Conservation (phyloP, 2,888 invertebrate genomes). For the Harpagoxenus sublaevis region DNA sequence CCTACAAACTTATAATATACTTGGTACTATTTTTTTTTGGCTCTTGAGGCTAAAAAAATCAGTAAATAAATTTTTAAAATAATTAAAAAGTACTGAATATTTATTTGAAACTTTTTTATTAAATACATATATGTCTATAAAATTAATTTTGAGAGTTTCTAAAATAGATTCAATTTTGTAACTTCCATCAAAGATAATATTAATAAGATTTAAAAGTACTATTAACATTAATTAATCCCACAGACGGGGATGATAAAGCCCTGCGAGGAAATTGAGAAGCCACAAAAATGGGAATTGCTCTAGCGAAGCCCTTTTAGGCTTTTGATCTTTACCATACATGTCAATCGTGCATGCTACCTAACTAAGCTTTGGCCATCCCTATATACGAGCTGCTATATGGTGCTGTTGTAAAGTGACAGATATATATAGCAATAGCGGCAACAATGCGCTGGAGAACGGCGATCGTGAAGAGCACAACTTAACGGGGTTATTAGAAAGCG, state of each 20-base stretch:
- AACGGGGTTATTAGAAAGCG: conserved; percentile 48
- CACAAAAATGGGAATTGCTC: conserved; percentile 52
- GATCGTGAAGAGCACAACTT: conserved; percentile 18
- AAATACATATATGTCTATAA: not conserved
- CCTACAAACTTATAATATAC: not conserved
- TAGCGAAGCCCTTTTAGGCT: conserved; percentile 28
- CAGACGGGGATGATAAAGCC: not conserved
- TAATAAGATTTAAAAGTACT: conserved; percentile 2
- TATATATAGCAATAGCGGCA: not conserved
- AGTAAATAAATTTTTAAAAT: not conserved
- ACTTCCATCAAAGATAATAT: not conserved
- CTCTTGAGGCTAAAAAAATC: not conserved
- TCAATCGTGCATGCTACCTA: conserved; percentile 7
- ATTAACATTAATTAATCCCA: conserved; percentile 26
- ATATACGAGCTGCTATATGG: not conserved
- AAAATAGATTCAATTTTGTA: not conserved
- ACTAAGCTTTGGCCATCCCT: not conserved
- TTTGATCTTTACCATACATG: conserved; percentile 20
- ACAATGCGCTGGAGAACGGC: not conserved
- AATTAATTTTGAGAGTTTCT: not conserved
- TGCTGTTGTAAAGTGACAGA: not conserved
- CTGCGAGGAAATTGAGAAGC: conserved; percentile 44
- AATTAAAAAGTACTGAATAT: not conserved
- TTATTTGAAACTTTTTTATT: not conserved
- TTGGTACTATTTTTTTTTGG: not conserved